Percentiles rank a stretch among this genome's conserved stretches.
Conservation (phyloP, 2,113 vertebrate genomes). For the Uropsilus gracilis region DNA sequence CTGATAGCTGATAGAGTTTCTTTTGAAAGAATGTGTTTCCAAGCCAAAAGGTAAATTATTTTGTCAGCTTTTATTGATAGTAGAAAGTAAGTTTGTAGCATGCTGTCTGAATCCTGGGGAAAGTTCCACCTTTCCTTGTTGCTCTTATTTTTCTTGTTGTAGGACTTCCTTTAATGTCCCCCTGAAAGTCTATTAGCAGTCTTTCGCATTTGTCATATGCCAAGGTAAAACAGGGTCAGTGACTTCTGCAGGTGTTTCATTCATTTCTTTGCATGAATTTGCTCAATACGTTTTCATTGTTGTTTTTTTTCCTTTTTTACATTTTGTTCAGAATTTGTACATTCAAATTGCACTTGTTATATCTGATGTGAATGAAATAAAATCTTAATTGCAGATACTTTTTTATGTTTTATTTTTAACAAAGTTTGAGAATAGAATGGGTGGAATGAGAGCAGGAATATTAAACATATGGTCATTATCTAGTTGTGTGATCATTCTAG, state of each 20-base stretch:
- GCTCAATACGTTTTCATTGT: constrained; percentile 78
- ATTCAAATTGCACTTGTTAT: constrained; percentile 85
- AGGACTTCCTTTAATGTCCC: constrained; percentile 70
- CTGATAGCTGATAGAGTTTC: constrained; percentile 62
- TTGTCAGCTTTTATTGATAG: constrained; percentile 65
- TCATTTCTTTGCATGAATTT: constrained; percentile 82
- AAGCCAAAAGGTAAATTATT: constrained; percentile 61
- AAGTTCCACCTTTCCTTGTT: constrained; percentile 58
- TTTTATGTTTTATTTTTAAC: constrained; percentile 75
- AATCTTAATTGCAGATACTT: constrained; percentile 81
- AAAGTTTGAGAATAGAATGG: background rate
- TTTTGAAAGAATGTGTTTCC: constrained; percentile 65
- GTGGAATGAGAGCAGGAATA: background rate
- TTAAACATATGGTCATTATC: background rate
- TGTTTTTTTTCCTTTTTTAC: constrained; percentile 68
- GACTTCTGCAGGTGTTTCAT: constrained; percentile 77
- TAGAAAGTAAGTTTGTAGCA: constrained; percentile 67
- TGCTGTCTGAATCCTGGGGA: constrained; percentile 66
- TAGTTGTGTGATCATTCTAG: background rate
- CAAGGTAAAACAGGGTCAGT: constrained; percentile 81
- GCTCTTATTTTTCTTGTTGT: constrained; percentile 50
- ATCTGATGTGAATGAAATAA: constrained; percentile 85
- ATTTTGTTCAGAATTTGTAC: constrained; percentile 86
- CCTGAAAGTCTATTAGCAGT: constrained; percentile 52
- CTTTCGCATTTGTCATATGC: constrained; percentile 77